Base-by-base conservation (phyloP, 2,888 invertebrate genomes). In the Hyalella azteca region DNA sequence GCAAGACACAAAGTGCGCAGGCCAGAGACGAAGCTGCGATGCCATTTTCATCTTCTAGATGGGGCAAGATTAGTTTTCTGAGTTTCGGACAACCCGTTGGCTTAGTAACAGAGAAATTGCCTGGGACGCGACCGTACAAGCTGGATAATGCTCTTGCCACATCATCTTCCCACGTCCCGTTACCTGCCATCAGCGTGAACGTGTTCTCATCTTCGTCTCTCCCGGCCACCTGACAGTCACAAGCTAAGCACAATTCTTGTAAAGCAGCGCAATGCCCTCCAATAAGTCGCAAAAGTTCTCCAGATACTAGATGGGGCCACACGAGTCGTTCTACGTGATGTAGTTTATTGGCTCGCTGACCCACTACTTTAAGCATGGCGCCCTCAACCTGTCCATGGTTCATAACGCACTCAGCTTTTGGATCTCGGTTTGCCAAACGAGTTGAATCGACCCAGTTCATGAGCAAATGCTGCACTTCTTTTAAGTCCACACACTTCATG, bases 221-320 rank as follows among this genome's bases (percentile, higher is more conserved):
- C 7, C 75, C 75, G 29, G 80, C 78, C 26, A 75, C 78, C 22
- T 83, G 81, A 41, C 83, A 83, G 29, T 76, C 76, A 40, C 83
- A 83, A 0, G 81, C 79, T 3, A 83, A 32, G 13, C 78, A 48
- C 2, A 83, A 54, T 4, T 54, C 22, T 15, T 78, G 73, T 26
- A 83, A 78, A 19, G 39, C 59, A 19, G 19, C 60, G 59, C 81
- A 81, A 26, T 83, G 81, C 2, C 81, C 29, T 15, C 83, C 81
- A 19, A 83, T 73, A 9, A 83, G 39, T 22, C 77, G 45, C 13
- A 83, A 76, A 3, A 79, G 77, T 39, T 83, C 83, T 3, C 83
- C 81, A 1, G 81, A 81, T 9, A 83, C 81, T 40, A 83, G 41
- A 40, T 83, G 83, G 1, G 83, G 83, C 83, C 83, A 83, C 9